Conservation (phyloP, 2,797 vertebrate species). For the Acrossocheilus fasciatus region DNA sequence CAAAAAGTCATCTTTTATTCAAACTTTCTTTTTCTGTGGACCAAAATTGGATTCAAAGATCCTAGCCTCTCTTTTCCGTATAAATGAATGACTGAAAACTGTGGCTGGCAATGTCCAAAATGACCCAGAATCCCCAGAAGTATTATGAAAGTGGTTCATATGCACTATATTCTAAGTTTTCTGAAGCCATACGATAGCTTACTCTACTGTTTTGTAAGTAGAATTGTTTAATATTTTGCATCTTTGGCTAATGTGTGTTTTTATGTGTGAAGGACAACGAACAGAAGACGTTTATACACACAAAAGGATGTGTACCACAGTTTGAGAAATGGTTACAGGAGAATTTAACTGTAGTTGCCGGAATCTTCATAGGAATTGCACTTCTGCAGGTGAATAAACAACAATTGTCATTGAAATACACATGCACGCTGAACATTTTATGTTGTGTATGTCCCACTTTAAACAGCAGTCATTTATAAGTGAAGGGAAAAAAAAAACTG, state of each 20-base stretch:
- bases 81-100: not conserved
- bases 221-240: not conserved
- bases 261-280: conserved; percentile 85
- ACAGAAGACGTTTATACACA: conserved; percentile 94
- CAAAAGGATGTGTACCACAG: conserved; percentile 97
- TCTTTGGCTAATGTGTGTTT: conserved; percentile 20
- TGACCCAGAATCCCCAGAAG: not conserved
- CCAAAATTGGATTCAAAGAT: not conserved
- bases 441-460: not conserved
- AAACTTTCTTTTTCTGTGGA: not conserved
- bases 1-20: not conserved
- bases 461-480: conserved; percentile 1
- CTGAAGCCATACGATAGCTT: not conserved
- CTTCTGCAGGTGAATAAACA: conserved; percentile 87
- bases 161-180: not conserved
- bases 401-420: not conserved
- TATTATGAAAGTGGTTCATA: too few species aligned
- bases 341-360: conserved; percentile 98
- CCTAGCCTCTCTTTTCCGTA: not conserved
- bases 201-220: not conserved
- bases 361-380: conserved; percentile 97
- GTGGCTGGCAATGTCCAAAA: not conserved
- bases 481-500: not conserved
- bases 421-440: not conserved
- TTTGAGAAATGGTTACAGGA: conserved; percentile 99